Evolutionary conservation across 2,797 vertebrate genomes (phyloP), one percentile per base, ranked within the genome.

Genomic region (Enteromius argenteus): DNA sequence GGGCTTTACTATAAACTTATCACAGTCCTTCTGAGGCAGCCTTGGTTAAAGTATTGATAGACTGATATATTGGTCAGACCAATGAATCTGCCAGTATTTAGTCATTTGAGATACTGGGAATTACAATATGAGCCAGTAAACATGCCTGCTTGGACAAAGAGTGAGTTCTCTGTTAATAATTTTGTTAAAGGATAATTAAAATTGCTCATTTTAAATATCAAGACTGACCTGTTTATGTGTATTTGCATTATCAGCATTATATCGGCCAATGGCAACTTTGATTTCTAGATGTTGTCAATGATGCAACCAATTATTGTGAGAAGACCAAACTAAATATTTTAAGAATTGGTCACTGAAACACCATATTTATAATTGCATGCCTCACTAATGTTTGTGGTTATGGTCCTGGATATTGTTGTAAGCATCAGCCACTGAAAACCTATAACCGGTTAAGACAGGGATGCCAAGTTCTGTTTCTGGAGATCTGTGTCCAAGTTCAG

Each of bases 361-460:
- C 23, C 23, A 71, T 17, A 17, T 71, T 49, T 17, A 27, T 17
- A 5, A 73, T 35, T 35, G 10, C 71, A 35, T 49, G 4, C 23
- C 15, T 30, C 5, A 15, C 44, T 49, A 73, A 73, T 51, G 27
- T 51, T 51, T 30, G 7, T 27, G 37, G n/a, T 64, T 14, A 32
- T 60, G n/a, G 75, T 37, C 74, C 56, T 77, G 75, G n/a, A 77
- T 60, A 21, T 46, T 64, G 23, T 37, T 32, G 58, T 35, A 27
- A 64, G 23, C 17, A 49, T 66, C 60, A 46, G 39, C 76, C 5
- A 64, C 42, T 49, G 10, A 35, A 21, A 35, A 39, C 11, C 35
- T 17, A 15, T 5, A 56, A 32, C 23, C 46, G 7, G 37, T 44
- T 76, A 60, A 9, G 51, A 64, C 60, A 17, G 14, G 60, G 60